Evolutionary conservation across 2,113 vertebrate species (phyloP).

Genomic region (Calidris pugnax): DNA sequence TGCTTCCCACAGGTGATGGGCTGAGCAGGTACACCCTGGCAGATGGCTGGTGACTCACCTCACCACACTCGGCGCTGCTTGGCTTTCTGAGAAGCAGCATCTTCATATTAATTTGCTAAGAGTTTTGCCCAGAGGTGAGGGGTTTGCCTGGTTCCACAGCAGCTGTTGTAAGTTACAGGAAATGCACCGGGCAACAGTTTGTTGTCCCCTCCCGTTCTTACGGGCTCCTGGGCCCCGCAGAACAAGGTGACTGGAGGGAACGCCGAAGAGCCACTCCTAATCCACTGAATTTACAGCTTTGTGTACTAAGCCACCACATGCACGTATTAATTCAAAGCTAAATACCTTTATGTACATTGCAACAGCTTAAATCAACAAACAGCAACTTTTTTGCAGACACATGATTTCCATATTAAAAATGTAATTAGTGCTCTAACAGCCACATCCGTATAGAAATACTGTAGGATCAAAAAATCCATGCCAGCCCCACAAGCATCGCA

Average conservation of each 20-base stretch:
- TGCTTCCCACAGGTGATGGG: conserved; percentile 72
- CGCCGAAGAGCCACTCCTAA: background rate
- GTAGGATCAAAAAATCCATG: background rate
- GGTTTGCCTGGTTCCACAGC: conserved; percentile 34
- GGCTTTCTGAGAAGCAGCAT: conserved; percentile 73
- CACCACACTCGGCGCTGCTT: conserved; percentile 55
- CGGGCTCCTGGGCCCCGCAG: background rate
- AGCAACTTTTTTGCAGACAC: background rate
- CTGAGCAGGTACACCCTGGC: conserved; percentile 64
- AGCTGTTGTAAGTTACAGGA: conserved; percentile 40
- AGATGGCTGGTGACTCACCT: conserved; percentile 75
- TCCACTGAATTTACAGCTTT: background rate
- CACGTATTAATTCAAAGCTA: background rate
- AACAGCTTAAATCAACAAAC: background rate
- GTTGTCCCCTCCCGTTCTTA: background rate
- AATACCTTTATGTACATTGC: background rate
- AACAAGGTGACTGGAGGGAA: background rate
- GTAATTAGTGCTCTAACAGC: background rate
- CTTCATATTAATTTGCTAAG: conserved; percentile 73
- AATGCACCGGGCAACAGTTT: background rate
- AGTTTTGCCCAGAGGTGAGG: conserved; percentile 61
- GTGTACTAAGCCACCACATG: background rate
- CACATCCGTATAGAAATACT: background rate
- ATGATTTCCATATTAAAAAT: background rate
- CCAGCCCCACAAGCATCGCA: background rate